phyloP scores from a whole-genome alignment of 2,888 invertebrate genomes.

The Rhyacophila evoluta region DNA sequence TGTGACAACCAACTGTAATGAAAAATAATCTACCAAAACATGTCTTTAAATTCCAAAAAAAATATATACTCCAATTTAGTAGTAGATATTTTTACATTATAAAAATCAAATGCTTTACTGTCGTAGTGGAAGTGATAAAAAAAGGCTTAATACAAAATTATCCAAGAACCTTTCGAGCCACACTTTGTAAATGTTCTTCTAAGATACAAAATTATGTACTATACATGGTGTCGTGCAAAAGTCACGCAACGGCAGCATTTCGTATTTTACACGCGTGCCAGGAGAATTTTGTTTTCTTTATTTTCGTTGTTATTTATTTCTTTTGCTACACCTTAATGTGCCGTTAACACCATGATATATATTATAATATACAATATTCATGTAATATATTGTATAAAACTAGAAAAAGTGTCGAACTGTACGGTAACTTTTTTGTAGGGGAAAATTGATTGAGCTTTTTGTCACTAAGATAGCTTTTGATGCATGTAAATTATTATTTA shows the following conservation, averaged over 20 bases:
- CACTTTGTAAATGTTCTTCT: background rate
- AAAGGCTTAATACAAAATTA: too few species aligned
- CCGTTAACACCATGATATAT: slow-evolving; percentile 11
- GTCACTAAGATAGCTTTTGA: background rate
- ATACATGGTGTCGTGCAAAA: background rate
- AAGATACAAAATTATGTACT: background rate
- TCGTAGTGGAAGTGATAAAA: too few species aligned
- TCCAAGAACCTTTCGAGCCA: background rate
- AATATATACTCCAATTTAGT: too few species aligned
- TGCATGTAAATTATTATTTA: too few species aligned
- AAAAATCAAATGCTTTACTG: too few species aligned
- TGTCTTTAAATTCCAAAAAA: too few species aligned
- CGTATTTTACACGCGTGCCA: slow-evolving; percentile 18
- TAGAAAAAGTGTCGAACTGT: background rate
- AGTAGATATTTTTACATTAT: too few species aligned
- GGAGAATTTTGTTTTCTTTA: slow-evolving; percentile 2
- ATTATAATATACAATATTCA: background rate
- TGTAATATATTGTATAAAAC: background rate
- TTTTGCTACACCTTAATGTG: slow-evolving; percentile 42
- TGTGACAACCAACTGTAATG: too few species aligned
- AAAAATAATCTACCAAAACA: too few species aligned
- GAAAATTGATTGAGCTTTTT: background rate
- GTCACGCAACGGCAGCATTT: background rate
- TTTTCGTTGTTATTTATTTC: slow-evolving; percentile 40
- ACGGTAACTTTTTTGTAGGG: background rate